Conservation (phyloP, 2,888 invertebrate species). For the Drosophila rubida region DNA sequence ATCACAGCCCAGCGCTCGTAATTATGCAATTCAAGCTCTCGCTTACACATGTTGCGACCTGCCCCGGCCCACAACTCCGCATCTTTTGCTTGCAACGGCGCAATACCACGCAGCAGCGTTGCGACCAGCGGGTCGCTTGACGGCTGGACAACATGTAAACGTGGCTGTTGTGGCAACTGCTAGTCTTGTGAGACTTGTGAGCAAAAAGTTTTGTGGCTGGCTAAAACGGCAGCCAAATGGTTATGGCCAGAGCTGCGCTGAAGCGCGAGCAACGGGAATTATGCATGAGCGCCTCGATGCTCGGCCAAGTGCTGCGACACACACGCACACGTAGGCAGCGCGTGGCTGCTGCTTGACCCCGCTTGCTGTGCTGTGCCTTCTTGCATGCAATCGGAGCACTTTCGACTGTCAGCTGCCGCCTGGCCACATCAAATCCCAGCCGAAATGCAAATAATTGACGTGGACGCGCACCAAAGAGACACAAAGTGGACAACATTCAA, state of each 20-base stretch:
- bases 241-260: conserved; percentile 43
- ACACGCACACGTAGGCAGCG: conserved; percentile 3
- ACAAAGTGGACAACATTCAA: neutral
- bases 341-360: conserved; percentile 2
- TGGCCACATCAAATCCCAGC: conserved; percentile 42
- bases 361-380: conserved; percentile 9
- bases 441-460: conserved; percentile 76
- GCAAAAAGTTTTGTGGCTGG: conserved; percentile 54
- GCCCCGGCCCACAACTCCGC: conserved; percentile 11
- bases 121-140: too few relatives aligned
- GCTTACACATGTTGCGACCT: conserved; percentile 22
- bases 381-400: conserved; percentile 54
- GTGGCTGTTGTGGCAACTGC: too few relatives aligned
- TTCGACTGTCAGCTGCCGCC: conserved; percentile 40
- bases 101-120: conserved; percentile 5
- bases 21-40: conserved; percentile 53
- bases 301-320: conserved; percentile 41
- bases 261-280: conserved; percentile 53
- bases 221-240: conserved; percentile 56
- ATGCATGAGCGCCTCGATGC: conserved; percentile 68
- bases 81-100: neutral
- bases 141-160: too few relatives aligned
- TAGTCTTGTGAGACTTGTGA: too few relatives aligned
- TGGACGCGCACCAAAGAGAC: conserved; percentile 34
- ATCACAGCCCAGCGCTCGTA: conserved; percentile 63